Conservation (phyloP, 2,113 vertebrate species). For the Burhinus bistriatus region DNA sequence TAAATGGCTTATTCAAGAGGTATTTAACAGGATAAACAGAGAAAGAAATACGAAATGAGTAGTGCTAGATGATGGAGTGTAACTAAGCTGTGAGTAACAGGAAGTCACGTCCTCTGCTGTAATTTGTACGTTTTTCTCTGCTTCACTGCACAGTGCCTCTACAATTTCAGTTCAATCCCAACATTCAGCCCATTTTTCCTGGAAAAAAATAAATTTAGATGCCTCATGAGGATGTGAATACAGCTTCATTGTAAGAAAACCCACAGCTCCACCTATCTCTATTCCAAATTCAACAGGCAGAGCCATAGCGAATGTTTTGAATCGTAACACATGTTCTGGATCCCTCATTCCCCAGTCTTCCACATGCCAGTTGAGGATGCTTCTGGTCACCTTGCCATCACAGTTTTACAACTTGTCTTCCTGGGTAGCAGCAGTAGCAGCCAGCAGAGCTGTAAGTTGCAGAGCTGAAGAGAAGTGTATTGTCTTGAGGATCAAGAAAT, state of each 20-base stretch:
- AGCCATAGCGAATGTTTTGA: not conserved
- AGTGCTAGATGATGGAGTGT: not conserved
- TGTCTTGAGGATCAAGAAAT: not conserved
- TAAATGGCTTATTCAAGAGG: not conserved
- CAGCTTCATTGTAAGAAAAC: not conserved
- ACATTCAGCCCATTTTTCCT: not conserved
- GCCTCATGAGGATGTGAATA: not conserved
- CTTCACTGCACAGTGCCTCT: not conserved
- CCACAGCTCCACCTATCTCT: not conserved
- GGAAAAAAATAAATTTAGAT: not conserved
- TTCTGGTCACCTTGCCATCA: slow-evolving; percentile 7
- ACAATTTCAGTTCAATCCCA: not conserved
- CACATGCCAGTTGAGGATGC: not conserved
- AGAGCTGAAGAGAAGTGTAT: not conserved
- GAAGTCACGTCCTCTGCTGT: not conserved
- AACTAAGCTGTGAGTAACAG: not conserved
- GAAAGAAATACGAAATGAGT: not conserved
- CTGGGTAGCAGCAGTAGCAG: not conserved
- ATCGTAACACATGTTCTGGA: not conserved
- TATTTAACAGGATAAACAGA: not conserved
- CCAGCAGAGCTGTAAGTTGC: not conserved
- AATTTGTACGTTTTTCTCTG: not conserved
- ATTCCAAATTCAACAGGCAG: not conserved
- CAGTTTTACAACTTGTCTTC: not conserved
- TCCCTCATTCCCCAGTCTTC: not conserved